Percentiles rank a stretch among this genome's conserved stretches.
phyloP scores from a whole-genome alignment of 2,113 vertebrate species.

The Chelonoidis abingdonii region DNA sequence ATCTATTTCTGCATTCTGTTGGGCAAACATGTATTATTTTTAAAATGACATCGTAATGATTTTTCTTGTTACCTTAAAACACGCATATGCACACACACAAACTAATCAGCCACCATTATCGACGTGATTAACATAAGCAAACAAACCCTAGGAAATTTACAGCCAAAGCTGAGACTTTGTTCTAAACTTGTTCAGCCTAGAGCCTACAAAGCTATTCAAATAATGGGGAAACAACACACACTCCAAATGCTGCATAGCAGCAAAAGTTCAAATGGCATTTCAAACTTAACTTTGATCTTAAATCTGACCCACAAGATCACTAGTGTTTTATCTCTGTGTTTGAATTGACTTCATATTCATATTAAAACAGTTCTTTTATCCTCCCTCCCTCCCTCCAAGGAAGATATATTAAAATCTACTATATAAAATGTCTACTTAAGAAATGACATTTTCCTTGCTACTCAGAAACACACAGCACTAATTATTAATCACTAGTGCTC shows the following conservation, averaged over 20 bases:
- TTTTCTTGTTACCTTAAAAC: too few relatives aligned
- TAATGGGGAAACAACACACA: neutral
- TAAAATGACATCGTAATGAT: neutral
- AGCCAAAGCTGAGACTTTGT: neutral
- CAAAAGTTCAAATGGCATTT: neutral
- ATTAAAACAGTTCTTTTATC: neutral
- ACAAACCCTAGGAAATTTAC: neutral
- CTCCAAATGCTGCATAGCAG: neutral
- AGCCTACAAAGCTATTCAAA: neutral
- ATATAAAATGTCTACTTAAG: neutral
- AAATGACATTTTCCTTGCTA: neutral
- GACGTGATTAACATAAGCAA: neutral
- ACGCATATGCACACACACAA: neutral
- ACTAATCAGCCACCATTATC: neutral
- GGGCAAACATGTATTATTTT: neutral
- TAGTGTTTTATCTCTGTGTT: neutral
- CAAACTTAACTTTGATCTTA: neutral
- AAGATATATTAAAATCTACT: neutral
- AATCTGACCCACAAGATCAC: neutral
- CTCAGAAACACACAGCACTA: neutral
- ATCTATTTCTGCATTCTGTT: neutral
- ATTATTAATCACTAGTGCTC: neutral
- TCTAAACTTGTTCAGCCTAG: neutral
- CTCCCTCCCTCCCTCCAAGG: neutral
- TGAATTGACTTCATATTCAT: conserved; percentile 16